Evolutionary conservation across 2,797 vertebrate genomes (phyloP), one percentile per base, ranked within the genome.

Genomic region (Gambusia yucatana): DNA sequence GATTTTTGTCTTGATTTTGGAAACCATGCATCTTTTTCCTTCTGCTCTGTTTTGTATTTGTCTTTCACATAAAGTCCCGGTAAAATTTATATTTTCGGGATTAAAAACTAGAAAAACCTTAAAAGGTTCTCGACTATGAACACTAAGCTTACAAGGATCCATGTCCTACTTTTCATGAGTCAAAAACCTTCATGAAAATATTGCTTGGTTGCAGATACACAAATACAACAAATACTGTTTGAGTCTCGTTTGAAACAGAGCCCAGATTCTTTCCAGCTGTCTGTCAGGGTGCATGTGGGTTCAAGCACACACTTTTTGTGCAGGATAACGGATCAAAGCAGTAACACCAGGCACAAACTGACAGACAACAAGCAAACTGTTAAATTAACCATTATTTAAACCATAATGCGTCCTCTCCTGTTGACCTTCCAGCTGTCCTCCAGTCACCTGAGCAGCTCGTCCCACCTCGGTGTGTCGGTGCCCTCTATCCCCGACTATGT

Each of bases 401-500:
- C 20, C 44, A 0, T 48, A 30, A 1, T n/a, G 16, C 46, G 4
- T 50, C 47, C 13, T 79, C 55, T 75, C 63, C 43, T 76, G 63
- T 79, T 57, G 47, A 6, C 75, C 75, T 78, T 75, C 0, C 80
- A 96, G 96, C 86, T 97, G 90, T 92, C 96, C 74, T 96, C 95
- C 84, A 95, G 93, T 82, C 95, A 96, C 63, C 85, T 96, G 88
- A 89, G 76, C 80, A 91, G 79, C 86, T 91, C 96, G 0, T 77
- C 94, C 63, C 93, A 95, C 71, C 86, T 97, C 50, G 97, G 96
- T 0, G 89, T 96, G 43, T 98, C 98, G 0, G 96, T 97, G 52
- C 96, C 98, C 77, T 98, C 97, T 76, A 96, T 98, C 55, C 98
- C 97, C 0, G 97, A 98, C 48, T 97, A 96, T 82, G 93, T 98